Conservation (phyloP, 2,888 invertebrate genomes). For the Hirtodrosophila confusa region DNA sequence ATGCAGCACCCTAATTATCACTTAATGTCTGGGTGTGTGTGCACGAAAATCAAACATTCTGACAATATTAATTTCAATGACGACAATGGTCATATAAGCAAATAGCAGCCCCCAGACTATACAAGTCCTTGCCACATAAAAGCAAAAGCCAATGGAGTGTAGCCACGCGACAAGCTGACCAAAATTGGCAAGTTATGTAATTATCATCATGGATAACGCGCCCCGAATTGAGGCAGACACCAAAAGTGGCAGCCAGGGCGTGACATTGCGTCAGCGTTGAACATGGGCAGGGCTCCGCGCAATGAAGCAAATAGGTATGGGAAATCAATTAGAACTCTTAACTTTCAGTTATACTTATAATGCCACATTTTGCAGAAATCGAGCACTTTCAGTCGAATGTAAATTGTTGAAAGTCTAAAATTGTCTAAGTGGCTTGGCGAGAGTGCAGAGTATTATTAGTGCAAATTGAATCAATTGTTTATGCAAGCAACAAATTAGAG, state of each 20-base stretch:
- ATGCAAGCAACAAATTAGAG: constrained; percentile 52
- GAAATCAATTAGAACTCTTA: constrained; percentile 23
- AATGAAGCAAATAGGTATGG: constrained; percentile 37
- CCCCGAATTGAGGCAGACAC: constrained; percentile 46
- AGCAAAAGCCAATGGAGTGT: constrained; percentile 59
- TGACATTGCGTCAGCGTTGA: constrained; percentile 51
- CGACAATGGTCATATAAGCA: neutral
- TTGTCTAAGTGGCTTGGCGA: neutral
- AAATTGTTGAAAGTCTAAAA: too few species aligned
- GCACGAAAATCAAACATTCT: neutral
- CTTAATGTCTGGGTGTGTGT: constrained; percentile 33
- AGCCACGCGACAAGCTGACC: constrained; percentile 66
- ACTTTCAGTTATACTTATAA: neutral
- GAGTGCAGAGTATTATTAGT: constrained; percentile 43
- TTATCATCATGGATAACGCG: constrained; percentile 69
- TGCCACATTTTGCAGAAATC: neutral
- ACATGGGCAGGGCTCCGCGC: constrained; percentile 18
- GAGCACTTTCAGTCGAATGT: too few species aligned
- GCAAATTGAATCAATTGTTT: constrained; percentile 76
- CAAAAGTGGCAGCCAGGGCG: constrained; percentile 63
- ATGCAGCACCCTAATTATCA: constrained; percentile 41
- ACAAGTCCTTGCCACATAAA: constrained; percentile 14
- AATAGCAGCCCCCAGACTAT: neutral
- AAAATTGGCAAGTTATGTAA: constrained; percentile 56
- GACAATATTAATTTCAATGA: constrained; percentile 23